These are phyloP conservation scores for Pluvialis apricaria DNA, from an alignment of 2,113 vertebrate genomes.

Conservation along the genomic window DNA sequence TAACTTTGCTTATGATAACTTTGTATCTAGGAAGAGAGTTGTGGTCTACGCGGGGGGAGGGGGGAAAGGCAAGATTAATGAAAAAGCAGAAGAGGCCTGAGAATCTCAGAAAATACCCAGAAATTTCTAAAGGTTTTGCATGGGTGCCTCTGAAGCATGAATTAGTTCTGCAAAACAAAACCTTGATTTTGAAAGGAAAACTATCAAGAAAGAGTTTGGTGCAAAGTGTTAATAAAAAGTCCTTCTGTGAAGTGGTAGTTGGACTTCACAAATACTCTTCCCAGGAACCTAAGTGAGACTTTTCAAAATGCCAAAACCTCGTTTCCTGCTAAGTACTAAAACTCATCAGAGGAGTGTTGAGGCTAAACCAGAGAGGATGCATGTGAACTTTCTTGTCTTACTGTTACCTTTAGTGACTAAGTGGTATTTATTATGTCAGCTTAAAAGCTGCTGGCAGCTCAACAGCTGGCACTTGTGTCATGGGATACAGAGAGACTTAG, in stretches of 20 bases:
- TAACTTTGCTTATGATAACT: background rate
- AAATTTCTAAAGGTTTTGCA: background rate
- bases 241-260: background rate
- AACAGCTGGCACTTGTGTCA: background rate
- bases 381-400: background rate
- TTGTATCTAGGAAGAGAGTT: background rate
- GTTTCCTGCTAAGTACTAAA: background rate
- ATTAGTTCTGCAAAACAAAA: background rate
- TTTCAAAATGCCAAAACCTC: background rate
- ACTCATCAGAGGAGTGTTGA: background rate
- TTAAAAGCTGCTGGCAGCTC: background rate
- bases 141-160: background rate
- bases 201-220: background rate
- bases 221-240: background rate
- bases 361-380: background rate
- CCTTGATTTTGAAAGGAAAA: background rate
- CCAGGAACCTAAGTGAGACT: background rate
- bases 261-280: background rate
- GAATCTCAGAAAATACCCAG: background rate
- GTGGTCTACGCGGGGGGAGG: background rate
- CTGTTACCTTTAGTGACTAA: background rate
- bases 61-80: background rate
- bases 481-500: background rate
- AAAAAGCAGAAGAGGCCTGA: background rate
- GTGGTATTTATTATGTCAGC: background rate